Base-by-base conservation (phyloP, 2,113 vertebrate genomes). In the Vombatus ursinus region DNA sequence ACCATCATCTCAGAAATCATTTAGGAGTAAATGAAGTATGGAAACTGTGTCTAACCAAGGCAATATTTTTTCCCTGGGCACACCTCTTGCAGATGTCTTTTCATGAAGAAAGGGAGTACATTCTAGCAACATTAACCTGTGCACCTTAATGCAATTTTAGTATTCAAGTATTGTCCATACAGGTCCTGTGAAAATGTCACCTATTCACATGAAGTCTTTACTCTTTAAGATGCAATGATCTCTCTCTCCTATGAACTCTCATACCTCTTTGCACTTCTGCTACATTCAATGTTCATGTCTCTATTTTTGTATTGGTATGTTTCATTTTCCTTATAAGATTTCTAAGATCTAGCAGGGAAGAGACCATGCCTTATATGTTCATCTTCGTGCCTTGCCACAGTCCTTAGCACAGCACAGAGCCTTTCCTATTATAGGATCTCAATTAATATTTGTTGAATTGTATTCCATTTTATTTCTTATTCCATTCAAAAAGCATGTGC, bases 391-490 rank as follows among this genome's bases (percentile, higher is more conserved):
- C 68, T 84, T 5, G 2, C 2, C 37, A 1, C n/a, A 44, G 14
- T 84, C 68, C 68, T 84, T 84, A 84, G 5, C 7, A 44, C 19
- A 44, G n/a, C n/a, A 84, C 3, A n/a, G 61, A 68, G 14, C 10
- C 37, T 77, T 84, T n/a, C 68, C 28, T 16, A 57, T 68, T 44
- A n/a, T 44, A 44, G 37, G 0, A 84, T 84, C n/a, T 84, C 68
- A 84, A 84, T 44, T n/a, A 84, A 84, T 23, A 50, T 90, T 90
- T 50, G 44, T 90, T 48, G 9, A 48, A 90, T 48, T 31, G 26
- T 26, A 90, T 90, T 92, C 48, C 89, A 84, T 84, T 94, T 93
- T 47, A 92, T 52, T n/a, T 96, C 77, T 91, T 12, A 77, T 90
- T 53, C 28, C 2, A 14, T 37, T 52, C 84, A 89, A 37, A 93